A percentile compares a stretch with the other conserved stretches of the same genome.
These are phyloP conservation scores for Eucidaris tribuloides DNA, from an alignment of 35 echinoderm and acorn worm species.

Conservation along the genomic window DNA sequence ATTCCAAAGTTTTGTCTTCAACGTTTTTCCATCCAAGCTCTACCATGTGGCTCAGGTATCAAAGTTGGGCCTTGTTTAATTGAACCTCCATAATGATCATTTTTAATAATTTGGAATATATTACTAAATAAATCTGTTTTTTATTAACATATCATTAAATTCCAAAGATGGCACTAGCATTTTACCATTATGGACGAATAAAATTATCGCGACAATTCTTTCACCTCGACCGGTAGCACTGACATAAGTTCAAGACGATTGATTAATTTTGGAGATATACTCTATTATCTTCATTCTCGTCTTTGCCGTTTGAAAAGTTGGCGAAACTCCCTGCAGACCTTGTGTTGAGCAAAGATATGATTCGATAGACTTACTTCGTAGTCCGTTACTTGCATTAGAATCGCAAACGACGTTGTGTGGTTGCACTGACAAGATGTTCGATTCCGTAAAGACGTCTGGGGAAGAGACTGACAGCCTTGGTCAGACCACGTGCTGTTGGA, in stretches of 20 bases:
- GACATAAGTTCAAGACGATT: no score
- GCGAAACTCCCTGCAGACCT: not conserved
- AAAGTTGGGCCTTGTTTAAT: no score
- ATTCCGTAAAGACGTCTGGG: not conserved
- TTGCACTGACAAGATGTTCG: slow-evolving; percentile 1
- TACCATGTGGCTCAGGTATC: no score
- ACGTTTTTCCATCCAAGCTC: no score
- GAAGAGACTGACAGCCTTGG: not conserved
- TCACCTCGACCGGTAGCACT: not conserved
- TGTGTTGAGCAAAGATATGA: not conserved
- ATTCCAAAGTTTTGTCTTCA: no score
- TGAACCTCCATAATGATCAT: no score
- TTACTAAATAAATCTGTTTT: no score
- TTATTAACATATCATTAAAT: no score
- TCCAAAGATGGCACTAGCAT: no score
- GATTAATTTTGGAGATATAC: no score
- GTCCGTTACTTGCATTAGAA: slow-evolving; percentile 43
- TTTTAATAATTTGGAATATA: no score
- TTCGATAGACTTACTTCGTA: slow-evolving; percentile 40
- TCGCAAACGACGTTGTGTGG: slow-evolving; percentile 43
- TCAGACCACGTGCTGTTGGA: not conserved
- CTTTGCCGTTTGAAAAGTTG: not conserved
- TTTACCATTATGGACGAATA: not conserved
- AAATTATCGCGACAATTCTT: not conserved
- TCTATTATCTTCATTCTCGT: not conserved